Evolutionary conservation across 2,888 invertebrate species (phyloP), one percentile per base, ranked within the genome.

Genomic region (Amphiduros pacificus): DNA sequence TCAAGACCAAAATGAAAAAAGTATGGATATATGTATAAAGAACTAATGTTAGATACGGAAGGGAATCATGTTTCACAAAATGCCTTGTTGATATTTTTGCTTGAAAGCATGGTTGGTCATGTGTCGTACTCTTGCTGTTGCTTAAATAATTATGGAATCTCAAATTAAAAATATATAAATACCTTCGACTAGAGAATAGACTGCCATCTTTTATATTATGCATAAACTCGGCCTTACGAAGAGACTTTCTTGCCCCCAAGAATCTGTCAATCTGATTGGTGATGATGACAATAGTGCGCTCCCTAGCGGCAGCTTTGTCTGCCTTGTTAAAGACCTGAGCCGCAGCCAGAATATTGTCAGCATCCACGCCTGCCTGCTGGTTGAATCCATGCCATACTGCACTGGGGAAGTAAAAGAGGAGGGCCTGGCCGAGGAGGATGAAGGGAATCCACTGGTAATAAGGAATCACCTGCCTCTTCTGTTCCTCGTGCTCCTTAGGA

Each of bases 381-480:
- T 64, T 62, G 36, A 64, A 44, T 1, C 55, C 29, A 36, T 56
- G 64, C 68, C 68, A 68, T 24, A 68, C 28, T 14, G 54, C 40
- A 32, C 61, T 51, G 0, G 67, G 65, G 1, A 58, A 22, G 63
- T 80, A 80, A 71, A 81, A 81, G 65, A 74, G 69, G 57, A 81
- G 70, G 3, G 81, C 81, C 63, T 77, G 77, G 60, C 74, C 64
- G 29, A 80, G 75, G 27, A 77, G 69, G 64, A 77, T 76, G 64
- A 77, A 76, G 11, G 77, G 76, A 69, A 67, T 63, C 66, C 71
- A 71, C 57, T 73, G 73, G 63, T 73, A 72, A 59, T 73, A 72
- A 22, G 68, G 58, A 26, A 74, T 51, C 64, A 61, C 22, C 9
- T 28, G 31, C 22, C 49, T 27, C 29, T 59, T 50, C n/a, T 50